Percentiles rank a stretch among this genome's conserved stretches.
These are phyloP conservation scores for Notoglanidium macrostoma DNA, from an alignment of 2,797 vertebrate species.

Conservation along the genomic window DNA sequence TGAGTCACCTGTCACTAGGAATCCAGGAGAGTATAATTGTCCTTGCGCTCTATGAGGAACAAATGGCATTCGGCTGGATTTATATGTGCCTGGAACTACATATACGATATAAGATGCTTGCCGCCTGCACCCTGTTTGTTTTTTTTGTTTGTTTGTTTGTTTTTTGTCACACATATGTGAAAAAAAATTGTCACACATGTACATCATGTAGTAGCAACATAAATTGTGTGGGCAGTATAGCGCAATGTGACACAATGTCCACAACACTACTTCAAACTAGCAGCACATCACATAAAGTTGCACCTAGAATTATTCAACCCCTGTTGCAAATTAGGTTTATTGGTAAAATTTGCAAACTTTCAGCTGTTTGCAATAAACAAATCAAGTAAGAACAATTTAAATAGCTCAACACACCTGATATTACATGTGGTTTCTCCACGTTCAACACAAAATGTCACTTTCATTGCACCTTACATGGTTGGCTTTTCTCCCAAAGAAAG, in stretches of 20 bases:
- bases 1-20: slow-evolving; percentile 2
- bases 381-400: no score
- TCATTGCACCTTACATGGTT: neutral
- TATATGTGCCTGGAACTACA: neutral
- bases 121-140: neutral
- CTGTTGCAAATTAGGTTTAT: no score
- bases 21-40: slow-evolving; percentile 8
- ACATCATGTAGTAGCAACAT: neutral
- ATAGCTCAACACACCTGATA: no score
- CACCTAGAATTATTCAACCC: no score
- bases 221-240: neutral
- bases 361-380: no score
- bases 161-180: neutral
- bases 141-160: neutral
- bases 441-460: no score
- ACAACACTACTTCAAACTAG: neutral
- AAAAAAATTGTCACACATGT: no score
- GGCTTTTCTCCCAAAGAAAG: neutral
- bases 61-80: slow-evolving; percentile 8
- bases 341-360: no score
- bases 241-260: neutral
- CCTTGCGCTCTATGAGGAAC: neutral
- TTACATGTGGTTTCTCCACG: no score
- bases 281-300: neutral
- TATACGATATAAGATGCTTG: neutral